A percentile compares a stretch with the other conserved stretches of the same genome.
phyloP scores from a whole-genome alignment of 2,113 vertebrate species.

The Charina bottae region DNA sequence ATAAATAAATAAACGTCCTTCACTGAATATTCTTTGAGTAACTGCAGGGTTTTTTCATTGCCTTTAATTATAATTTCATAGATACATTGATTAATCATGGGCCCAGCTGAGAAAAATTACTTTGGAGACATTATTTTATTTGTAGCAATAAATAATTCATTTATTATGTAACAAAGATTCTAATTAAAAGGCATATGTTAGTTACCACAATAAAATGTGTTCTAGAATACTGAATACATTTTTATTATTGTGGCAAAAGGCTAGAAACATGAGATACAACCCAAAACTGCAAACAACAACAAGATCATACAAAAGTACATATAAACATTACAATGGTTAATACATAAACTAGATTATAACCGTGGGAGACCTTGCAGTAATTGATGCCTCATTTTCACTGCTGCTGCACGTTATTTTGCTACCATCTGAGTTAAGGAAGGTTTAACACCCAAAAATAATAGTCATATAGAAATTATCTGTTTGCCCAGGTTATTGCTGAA shows the following conservation, averaged over 20 bases:
- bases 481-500: not conserved
- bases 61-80: slow-evolving; percentile 24
- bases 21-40: slow-evolving; percentile 7
- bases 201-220: slow-evolving; percentile 2
- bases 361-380: not conserved
- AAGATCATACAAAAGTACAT: not conserved
- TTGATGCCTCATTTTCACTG: not conserved
- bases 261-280: not conserved
- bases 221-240: not conserved
- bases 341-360: not conserved
- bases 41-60: not conserved
- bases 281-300: not conserved
- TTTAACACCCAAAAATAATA: not conserved
- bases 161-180: not conserved
- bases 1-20: not conserved
- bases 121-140: slow-evolving; percentile 10
- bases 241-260: not conserved
- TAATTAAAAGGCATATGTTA: not conserved
- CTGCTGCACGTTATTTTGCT: not conserved
- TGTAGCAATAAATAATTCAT: slow-evolving; percentile 7
- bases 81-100: slow-evolving; percentile 11
- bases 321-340: not conserved
- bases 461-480: not conserved
- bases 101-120: not conserved
- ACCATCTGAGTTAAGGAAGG: not conserved